Conservation (phyloP, 2,888 invertebrate genomes). For the Criorhina ranunculi region DNA sequence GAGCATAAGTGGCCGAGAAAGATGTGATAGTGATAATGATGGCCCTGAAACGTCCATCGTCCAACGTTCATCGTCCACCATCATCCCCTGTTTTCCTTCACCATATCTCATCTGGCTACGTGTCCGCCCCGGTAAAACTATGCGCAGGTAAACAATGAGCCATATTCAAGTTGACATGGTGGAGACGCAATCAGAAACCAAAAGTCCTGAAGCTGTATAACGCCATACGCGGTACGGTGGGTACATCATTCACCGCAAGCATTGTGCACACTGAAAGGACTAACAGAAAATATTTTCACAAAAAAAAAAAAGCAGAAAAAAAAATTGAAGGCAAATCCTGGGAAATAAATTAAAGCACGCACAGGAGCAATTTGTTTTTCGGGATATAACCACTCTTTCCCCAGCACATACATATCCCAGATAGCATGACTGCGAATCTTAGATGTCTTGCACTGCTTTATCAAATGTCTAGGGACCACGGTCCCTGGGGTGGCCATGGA, state of each 20-base stretch:
- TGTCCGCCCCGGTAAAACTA: constrained; percentile 20
- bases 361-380: constrained; percentile 71
- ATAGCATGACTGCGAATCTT: constrained; percentile 21
- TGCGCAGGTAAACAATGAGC: constrained; percentile 45
- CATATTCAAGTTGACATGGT: constrained; percentile 42
- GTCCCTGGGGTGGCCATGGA: background rate
- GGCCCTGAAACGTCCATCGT: constrained; percentile 10
- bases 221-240: constrained; percentile 1
- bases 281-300: constrained; percentile 29
- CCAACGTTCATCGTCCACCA: background rate
- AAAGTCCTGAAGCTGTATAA: constrained; percentile 43
- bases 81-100: background rate
- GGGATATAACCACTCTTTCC: constrained; percentile 56
- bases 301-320: background rate
- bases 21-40: constrained; percentile 35
- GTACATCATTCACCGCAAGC: constrained; percentile 47
- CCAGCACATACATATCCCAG: constrained; percentile 9
- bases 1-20: constrained; percentile 40
- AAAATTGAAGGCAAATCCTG: constrained; percentile 53
- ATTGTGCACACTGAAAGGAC: constrained; percentile 45
- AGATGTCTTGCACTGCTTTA: constrained; percentile 62
- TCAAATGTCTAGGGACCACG: constrained; percentile 43
- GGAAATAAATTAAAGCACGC: constrained; percentile 76
- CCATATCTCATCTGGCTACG: background rate
- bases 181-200: constrained; percentile 59